Conservation (phyloP, 2,113 vertebrate genomes). For the Catharus fuscescens region DNA sequence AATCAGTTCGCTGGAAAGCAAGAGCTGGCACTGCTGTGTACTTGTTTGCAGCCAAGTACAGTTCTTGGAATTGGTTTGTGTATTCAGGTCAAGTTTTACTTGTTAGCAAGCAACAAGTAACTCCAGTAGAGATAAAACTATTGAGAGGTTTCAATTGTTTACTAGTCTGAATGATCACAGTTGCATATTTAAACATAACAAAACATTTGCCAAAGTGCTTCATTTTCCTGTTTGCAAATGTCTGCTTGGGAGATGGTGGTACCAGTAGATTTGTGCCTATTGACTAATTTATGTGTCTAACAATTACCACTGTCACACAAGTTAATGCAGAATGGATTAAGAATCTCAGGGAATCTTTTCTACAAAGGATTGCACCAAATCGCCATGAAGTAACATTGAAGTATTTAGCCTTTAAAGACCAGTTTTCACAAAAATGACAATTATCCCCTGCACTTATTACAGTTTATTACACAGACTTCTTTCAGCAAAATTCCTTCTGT, state of each 20-base stretch:
- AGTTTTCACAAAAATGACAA: background rate
- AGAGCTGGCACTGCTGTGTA: background rate
- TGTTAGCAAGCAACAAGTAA: background rate
- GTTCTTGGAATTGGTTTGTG: background rate
- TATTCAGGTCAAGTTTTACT: background rate
- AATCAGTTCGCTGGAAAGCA: background rate
- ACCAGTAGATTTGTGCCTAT: background rate
- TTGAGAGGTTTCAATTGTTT: background rate
- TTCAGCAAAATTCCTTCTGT: background rate
- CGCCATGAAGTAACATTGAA: background rate
- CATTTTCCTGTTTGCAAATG: background rate
- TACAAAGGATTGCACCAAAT: background rate
- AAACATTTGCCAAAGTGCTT: background rate
- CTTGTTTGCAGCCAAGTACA: background rate
- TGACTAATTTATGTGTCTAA: background rate
- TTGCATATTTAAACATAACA: rapidly evolving
- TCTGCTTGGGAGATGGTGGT: background rate
- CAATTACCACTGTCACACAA: background rate
- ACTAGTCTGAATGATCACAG: background rate
- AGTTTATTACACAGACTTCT: background rate
- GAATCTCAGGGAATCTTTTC: background rate
- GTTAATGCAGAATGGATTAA: background rate
- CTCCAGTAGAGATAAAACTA: background rate
- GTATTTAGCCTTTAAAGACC: background rate
- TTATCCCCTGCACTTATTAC: background rate